Evolutionary conservation across 2,888 invertebrate genomes (phyloP), one percentile per base, ranked within the genome.

Genomic region (Cantharis rufa): DNA sequence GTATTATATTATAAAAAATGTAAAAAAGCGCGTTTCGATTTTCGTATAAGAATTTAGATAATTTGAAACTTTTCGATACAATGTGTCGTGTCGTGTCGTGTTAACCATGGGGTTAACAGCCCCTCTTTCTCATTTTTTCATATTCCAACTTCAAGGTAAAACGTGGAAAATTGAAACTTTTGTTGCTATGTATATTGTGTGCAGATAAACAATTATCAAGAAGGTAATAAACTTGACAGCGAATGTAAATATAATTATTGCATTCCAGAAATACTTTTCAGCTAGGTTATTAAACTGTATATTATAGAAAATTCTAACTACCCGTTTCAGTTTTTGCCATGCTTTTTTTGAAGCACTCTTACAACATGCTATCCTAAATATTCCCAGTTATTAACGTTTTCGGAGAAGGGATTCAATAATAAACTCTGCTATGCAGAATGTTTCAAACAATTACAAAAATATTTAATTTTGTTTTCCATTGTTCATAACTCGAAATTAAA

Each of bases 301-400:
- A n/a, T 48, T 7, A 48, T 48, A 48, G 48, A 48, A 48, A 48
- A n/a, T 48, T n/a, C 3, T 7, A 48, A 48, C 48, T 48, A 48
- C 48, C 48, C 48, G 48, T 48, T 48, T n/a, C 5, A n/a, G n/a
- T 48, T 48, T 48, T 48, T 48, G 48, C 48, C n/a, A 48, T 62
- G 75, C 71, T 72, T 76, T 72, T 62, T 68, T 72, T 72, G 15
- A 66, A 63, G 62, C 62, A n/a, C 48, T n/a, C 48, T 48, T 48
- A 48, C 18, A 63, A 70, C 48, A 64, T 28, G 64, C 64, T 66
- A 70, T 76, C 70, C 69, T 72, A 76, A 76, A 76, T 72, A 76
- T 76, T 76, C 72, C 72, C 69, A 72, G 69, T 76, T 76, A 72
- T 76, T 70, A 72, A 69, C 21, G 76, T 69, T 72, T 75, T 71